These are phyloP conservation scores for Alexandromys fortis DNA, from an alignment of 2,113 vertebrate genomes.

Conservation along the genomic window DNA sequence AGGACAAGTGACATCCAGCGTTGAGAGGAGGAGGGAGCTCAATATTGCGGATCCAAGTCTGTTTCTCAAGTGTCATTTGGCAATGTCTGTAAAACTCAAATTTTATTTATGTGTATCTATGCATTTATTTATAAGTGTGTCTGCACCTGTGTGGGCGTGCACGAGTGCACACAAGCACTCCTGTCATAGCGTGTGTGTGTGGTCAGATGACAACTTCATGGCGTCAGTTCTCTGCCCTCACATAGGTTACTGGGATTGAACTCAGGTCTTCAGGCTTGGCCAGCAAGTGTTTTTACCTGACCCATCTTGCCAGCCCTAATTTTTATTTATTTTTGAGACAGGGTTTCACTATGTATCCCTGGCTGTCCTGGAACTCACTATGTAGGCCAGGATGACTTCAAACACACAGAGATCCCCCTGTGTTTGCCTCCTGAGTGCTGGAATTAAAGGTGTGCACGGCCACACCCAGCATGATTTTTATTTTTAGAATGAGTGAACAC, in stretches of 20 bases:
- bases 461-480: not conserved
- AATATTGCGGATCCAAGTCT: no score
- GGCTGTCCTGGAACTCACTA: not conserved
- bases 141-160: not conserved
- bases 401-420: not conserved
- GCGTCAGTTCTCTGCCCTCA: not conserved
- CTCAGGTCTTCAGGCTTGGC: not conserved
- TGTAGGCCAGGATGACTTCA: not conserved
- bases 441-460: not conserved
- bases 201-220: not conserved
- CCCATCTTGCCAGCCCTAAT: not conserved
- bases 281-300: not conserved
- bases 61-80: not conserved
- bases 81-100: not conserved
- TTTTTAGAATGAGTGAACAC: not conserved
- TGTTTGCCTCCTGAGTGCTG: not conserved
- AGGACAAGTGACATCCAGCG: not conserved
- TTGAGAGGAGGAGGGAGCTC: no score
- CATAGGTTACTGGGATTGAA: not conserved
- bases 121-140: not conserved
- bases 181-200: not conserved
- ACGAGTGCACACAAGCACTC: not conserved
- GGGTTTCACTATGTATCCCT: not conserved
- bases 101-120: not conserved
- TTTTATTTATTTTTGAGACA: not conserved